phyloP scores from a whole-genome alignment of 2,888 invertebrate genomes.

The Teleogryllus oceanicus region DNA sequence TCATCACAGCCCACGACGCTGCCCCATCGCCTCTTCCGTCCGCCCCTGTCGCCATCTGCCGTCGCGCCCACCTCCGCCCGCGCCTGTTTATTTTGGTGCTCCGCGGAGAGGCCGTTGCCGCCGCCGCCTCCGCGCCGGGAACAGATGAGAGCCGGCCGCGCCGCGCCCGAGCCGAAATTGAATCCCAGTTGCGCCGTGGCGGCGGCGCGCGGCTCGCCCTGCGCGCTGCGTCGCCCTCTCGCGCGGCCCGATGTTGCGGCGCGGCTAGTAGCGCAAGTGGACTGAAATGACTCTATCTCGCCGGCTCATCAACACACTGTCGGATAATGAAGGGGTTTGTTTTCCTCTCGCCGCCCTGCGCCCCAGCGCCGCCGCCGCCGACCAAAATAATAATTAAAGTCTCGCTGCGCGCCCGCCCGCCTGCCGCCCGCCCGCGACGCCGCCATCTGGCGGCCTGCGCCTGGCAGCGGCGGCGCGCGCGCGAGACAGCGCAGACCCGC shows the following conservation, averaged over 20 bases:
- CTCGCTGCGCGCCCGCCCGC: conserved; percentile 24
- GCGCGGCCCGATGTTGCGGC: conserved; percentile 12
- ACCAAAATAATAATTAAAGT: conserved; percentile 37
- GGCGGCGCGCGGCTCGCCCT: neutral
- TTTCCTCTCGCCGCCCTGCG: conserved; percentile 28
- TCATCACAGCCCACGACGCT: no score
- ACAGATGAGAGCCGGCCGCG: neutral
- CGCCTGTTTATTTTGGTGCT: conserved; percentile 18
- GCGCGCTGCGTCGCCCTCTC: neutral
- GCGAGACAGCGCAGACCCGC: neutral
- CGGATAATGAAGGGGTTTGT: conserved; percentile 37
- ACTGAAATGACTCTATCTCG: conserved; percentile 35
- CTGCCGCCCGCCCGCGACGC: neutral
- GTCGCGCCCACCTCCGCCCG: neutral
- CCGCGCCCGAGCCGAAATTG: neutral
- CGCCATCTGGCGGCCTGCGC: conserved; percentile 24
- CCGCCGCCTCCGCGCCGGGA: neutral
- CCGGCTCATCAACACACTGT: conserved; percentile 33
- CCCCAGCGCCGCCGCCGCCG: neutral
- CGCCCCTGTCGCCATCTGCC: neutral
- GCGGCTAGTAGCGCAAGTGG: conserved; percentile 24
- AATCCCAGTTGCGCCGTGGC: neutral
- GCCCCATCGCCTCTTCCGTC: no score
- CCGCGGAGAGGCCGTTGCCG: neutral
- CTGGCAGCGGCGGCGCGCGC: neutral